Percentiles rank a stretch among this genome's conserved stretches.
These are phyloP conservation scores for Catalaphyllia jardinei DNA, from an alignment of 64 coral and sea anemone species.

Conservation along the genomic window DNA sequence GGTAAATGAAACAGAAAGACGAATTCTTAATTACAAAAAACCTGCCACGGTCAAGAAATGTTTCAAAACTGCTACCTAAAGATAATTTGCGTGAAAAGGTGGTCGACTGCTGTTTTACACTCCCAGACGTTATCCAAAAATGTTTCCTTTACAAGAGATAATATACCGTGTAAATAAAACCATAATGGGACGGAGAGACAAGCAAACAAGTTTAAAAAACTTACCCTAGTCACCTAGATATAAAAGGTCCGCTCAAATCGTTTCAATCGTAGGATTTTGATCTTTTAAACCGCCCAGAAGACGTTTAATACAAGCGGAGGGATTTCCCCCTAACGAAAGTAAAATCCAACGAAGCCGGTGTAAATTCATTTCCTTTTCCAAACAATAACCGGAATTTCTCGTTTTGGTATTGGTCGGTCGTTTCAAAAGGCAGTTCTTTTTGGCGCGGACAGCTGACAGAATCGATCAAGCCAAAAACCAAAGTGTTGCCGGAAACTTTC, in stretches of 20 bases:
- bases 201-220: no score
- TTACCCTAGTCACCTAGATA: no score
- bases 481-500: not conserved
- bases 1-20: no score
- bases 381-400: not conserved
- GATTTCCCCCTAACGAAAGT: not conserved
- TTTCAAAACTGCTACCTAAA: no score
- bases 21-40: no score
- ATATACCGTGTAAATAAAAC: no score
- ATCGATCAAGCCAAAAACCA: not conserved
- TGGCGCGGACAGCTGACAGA: not conserved
- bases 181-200: no score
- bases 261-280: not conserved
- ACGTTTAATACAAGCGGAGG: not conserved
- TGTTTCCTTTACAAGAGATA: no score
- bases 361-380: not conserved
- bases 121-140: no score
- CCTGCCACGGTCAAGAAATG: no score
- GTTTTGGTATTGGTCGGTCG: not conserved
- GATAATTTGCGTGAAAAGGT: no score
- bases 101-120: no score
- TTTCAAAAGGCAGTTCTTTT: not conserved
- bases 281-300: not conserved
- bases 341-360: not conserved
- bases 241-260: not conserved